A percentile compares a stretch with the other conserved stretches of the same genome.
Evolutionary conservation across 2,888 invertebrate genomes (phyloP).

Genomic region (Mactromeris polynyma): DNA sequence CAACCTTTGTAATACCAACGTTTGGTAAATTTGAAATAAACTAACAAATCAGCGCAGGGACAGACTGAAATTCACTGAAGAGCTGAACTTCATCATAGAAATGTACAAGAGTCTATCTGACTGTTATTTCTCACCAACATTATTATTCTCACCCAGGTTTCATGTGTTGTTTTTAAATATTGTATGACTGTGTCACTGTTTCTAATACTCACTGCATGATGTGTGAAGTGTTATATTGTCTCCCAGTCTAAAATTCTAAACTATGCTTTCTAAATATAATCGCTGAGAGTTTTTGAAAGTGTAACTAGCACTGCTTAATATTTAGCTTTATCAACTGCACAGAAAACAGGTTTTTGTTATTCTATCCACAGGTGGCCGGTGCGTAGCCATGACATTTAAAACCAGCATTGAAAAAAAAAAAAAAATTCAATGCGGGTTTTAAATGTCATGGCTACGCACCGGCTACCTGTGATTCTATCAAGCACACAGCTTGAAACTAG

Average conservation of each 20-base stretch:
- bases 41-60: too few species aligned
- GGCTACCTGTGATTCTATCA: too few species aligned
- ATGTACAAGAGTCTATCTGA: constrained; percentile 27
- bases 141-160: constrained; percentile 23
- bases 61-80: not conserved
- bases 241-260: constrained; percentile 16
- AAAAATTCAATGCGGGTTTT: too few species aligned
- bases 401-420: too few species aligned
- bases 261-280: not conserved
- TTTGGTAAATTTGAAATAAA: too few species aligned
- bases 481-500: not conserved
- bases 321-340: not conserved
- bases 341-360: not conserved
- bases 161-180: not conserved
- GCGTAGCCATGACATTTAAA: too few species aligned
- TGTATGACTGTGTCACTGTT: constrained; percentile 39
- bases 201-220: constrained; percentile 38
- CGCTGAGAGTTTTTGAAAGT: not conserved
- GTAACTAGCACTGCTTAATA: not conserved
- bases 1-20: too few species aligned
- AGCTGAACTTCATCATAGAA: not conserved
- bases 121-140: constrained; percentile 44
- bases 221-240: constrained; percentile 35
- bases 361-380: too few species aligned
- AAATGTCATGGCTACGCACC: too few species aligned